Evolutionary conservation across 2,113 vertebrate genomes (phyloP), one percentile per base, ranked within the genome.

Genomic region (Glareola pratincola): DNA sequence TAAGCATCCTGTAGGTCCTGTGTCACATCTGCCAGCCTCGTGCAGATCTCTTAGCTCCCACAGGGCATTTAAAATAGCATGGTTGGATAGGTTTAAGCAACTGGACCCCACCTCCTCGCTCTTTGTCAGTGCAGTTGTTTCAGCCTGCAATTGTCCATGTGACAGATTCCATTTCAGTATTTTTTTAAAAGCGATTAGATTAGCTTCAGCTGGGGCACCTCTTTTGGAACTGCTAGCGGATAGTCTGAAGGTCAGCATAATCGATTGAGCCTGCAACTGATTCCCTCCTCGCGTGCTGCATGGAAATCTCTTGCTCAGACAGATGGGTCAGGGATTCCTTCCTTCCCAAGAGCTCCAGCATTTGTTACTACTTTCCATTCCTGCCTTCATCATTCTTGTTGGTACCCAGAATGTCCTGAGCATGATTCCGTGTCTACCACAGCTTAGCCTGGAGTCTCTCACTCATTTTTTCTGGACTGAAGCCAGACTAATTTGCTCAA

Each of bases 171-270:
- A 86, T 41, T 74, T 88, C 32, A 82, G 74, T 32, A 3, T 32
- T 4, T 29, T 88, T 82, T 71, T 57, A 2, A 2, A 56, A 92
- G 24, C 2, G 6, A 76, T 82, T 68, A 76, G 43, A 57, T 94
- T 69, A 73, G 66, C 77, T 88, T 95, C 94, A 95, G 60, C 71
- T 95, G 84, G 62, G 80, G 66, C 56, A 94, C 30, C 69, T 88
- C 81, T 85, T 79, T 79, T 86, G 78, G 63, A 96, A 54, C 37
- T 83, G 84, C 66, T 77, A 79, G 57, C 57, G 92, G 88, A 96
- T 66, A 88, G 53, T 68, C 10, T 96, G 76, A 95, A 95, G 92
- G 95, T 81, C 89, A 92, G 26, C 18, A 57, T 74, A 78, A 91
- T 91, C 14, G 1, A 80, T 92, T 34, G 11, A 57, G 32, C 21